Evolutionary conservation across 2,888 invertebrate species (phyloP).

Genomic region (Brachypalpus laphriformis): DNA sequence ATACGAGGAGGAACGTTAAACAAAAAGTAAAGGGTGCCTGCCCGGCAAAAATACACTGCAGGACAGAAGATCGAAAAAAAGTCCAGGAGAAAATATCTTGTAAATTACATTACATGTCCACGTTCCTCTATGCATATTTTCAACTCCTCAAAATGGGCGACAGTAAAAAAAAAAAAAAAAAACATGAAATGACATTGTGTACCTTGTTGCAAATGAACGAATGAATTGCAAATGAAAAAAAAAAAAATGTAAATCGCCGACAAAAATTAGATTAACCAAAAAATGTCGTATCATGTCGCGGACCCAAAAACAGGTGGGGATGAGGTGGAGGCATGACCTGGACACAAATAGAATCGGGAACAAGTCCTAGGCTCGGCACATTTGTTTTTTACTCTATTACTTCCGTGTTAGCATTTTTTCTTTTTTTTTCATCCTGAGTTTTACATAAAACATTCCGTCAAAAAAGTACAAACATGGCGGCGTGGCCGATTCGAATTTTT

Average conservation of each 20-base stretch:
- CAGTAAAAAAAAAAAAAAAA: constrained; percentile 1
- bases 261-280: constrained; percentile 67
- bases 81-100: constrained; percentile 56
- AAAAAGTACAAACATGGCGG: constrained; percentile 36
- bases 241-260: constrained; percentile 32
- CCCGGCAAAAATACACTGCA: constrained; percentile 20
- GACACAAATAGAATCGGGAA: constrained; percentile 38
- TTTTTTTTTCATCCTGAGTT: constrained; percentile 11
- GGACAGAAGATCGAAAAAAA: constrained; percentile 9
- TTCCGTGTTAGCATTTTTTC: constrained; percentile 43
- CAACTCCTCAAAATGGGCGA: background rate
- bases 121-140: constrained; percentile 28
- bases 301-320: background rate
- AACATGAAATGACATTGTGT: constrained; percentile 38
- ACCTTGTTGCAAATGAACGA: constrained; percentile 59
- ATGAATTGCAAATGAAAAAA: constrained; percentile 62
- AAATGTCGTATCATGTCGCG: constrained; percentile 56
- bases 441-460: constrained; percentile 27
- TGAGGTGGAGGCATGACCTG: constrained; percentile 28
- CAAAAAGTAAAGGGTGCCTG: constrained; percentile 44
- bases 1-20: constrained; percentile 20
- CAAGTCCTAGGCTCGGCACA: constrained; percentile 35
- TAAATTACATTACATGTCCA: constrained; percentile 64
- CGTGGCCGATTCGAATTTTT: constrained; percentile 9
- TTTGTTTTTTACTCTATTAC: constrained; percentile 23